phyloP scores from a whole-genome alignment of 2,113 vertebrate species.

The Sinocyclocheilus maitianheensis region DNA sequence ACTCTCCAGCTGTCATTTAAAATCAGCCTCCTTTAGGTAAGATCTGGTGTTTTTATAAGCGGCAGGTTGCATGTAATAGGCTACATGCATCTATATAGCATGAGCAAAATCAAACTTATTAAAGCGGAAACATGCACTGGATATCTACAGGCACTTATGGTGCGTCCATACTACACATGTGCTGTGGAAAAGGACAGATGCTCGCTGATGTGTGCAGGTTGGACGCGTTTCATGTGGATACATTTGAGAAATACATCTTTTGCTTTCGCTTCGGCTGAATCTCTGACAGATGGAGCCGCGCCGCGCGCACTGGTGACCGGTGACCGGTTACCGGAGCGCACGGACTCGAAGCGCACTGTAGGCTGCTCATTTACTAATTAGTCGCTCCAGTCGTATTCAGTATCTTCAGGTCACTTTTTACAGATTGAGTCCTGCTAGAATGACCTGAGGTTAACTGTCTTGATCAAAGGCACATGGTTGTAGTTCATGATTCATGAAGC shows the following conservation, averaged over 20 bases:
- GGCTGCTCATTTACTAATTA: background rate
- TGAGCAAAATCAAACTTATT: constrained; percentile 2
- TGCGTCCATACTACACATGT: background rate
- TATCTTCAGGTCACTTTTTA: background rate
- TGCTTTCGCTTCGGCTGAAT: background rate
- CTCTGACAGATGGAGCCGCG: constrained; percentile 35
- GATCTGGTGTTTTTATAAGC: background rate
- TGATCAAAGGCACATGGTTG: background rate
- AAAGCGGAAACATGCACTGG: constrained; percentile 11
- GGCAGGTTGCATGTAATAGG: background rate
- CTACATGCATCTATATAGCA: background rate
- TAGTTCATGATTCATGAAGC: background rate
- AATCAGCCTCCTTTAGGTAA: constrained; percentile 23
- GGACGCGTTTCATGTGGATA: background rate
- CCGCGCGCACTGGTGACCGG: constrained; percentile 34
- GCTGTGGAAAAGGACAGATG: background rate
- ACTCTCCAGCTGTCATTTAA: constrained; percentile 21
- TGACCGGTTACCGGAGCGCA: constrained; percentile 41
- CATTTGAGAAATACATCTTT: background rate
- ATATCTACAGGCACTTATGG: background rate
- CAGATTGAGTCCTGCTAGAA: background rate
- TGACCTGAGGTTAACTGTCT: background rate
- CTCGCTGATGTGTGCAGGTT: background rate
- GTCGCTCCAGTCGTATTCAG: background rate
- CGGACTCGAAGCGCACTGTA: background rate